phyloP scores from a whole-genome alignment of 2,113 vertebrate species.

The Corythaeola cristata region DNA sequence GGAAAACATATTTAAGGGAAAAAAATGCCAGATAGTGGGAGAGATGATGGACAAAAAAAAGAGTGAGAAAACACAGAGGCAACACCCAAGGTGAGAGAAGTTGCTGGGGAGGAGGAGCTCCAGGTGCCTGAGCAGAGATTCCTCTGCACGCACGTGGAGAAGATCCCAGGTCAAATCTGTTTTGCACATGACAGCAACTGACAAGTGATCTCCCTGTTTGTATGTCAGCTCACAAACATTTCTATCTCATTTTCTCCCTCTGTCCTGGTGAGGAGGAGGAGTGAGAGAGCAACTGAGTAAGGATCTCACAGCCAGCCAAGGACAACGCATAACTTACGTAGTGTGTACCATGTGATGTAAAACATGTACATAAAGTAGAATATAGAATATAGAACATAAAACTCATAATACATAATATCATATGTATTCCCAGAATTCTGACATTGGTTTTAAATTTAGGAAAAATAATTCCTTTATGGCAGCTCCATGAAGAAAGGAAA shows the following conservation, averaged over 20 bases:
- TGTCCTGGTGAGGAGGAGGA: background rate
- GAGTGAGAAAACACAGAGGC: background rate
- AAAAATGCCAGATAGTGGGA: background rate
- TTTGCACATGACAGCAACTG: background rate
- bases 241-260: background rate
- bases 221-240: background rate
- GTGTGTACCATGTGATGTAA: background rate
- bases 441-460: background rate
- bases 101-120: background rate
- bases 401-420: background rate
- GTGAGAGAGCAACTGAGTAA: background rate
- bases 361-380: background rate
- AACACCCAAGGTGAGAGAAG: background rate
- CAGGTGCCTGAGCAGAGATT: background rate
- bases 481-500: background rate
- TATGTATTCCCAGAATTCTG: background rate
- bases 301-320: background rate
- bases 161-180: background rate
- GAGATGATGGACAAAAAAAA: accelerated
- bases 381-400: too few species aligned
- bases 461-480: background rate
- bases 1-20: accelerated
- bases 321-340: too few species aligned
- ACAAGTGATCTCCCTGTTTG: background rate
- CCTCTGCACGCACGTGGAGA: background rate